Percentiles rank a stretch among this genome's conserved stretches.
These are phyloP conservation scores for Pollimyrus isidori DNA, from an alignment of 2,113 vertebrate species.

Conservation along the genomic window DNA sequence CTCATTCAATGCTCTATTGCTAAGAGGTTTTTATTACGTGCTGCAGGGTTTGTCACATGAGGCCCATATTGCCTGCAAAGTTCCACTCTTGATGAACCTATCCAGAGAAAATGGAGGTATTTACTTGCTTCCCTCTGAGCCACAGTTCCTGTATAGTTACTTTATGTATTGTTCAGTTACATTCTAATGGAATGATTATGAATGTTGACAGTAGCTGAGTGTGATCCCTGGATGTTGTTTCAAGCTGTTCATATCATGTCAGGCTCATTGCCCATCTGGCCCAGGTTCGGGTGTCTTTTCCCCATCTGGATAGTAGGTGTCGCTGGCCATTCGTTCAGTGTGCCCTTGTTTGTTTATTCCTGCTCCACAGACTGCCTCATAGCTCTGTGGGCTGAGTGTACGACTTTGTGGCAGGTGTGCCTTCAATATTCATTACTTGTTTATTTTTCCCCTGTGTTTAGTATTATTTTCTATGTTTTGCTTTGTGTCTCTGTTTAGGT, in stretches of 20 bases:
- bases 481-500: too few relatives aligned
- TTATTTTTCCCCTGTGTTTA: too few relatives aligned
- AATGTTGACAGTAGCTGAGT: not conserved
- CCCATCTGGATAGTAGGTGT: not conserved
- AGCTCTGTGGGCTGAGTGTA: too few relatives aligned
- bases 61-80: not conserved
- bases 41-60: not conserved
- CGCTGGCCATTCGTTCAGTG: not conserved
- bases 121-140: not conserved
- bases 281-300: not conserved
- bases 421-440: too few relatives aligned
- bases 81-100: not conserved
- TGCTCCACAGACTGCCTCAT: not conserved
- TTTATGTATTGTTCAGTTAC: not conserved
- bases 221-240: not conserved
- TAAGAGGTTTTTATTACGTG: not conserved
- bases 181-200: not conserved
- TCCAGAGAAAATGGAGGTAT: not conserved
- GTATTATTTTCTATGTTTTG: too few relatives aligned
- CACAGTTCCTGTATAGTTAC: not conserved
- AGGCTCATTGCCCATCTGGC: not conserved
- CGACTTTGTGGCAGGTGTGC: too few relatives aligned
- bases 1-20: not conserved
- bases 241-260: not conserved
- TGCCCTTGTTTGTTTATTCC: not conserved